Base-by-base conservation (phyloP, 2,797 vertebrate genomes). In the Melanotaenia boesemani region DNA sequence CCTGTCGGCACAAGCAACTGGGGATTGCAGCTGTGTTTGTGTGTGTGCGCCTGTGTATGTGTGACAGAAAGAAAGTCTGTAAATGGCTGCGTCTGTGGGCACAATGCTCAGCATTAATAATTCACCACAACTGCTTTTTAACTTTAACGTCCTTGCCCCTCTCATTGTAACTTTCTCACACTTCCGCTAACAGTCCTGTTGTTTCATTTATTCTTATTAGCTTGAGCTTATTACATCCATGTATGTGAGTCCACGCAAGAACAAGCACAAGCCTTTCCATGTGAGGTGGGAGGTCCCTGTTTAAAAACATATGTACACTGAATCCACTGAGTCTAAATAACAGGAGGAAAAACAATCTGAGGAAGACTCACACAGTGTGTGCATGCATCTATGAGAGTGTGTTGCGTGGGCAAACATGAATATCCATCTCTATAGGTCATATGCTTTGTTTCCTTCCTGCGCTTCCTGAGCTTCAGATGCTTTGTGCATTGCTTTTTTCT, bases 1-100 rank as follows among this genome's bases (percentile, higher is more conserved):
- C 94, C 92, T 91, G 91, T 91, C 88, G 89, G 83, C 82, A 86
- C 78, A 85, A 92, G 91, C 91, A 94, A 92, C 89, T 93, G 92
- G 89, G 88, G 79, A 88, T 73, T 90, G 93, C 93, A 93, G 93
- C 92, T 93, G 92, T 91, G 91, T 85, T 70, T 75, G 72, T 74
- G 78, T 75, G 69, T 84, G 84, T 50, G 67, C 20, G 71, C 58
- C 48, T 72, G 61, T 41, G 70, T 77, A 76, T 55, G 61, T 62
- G 58, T 4, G 62, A 22, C 77, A 73, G 80, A 75, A 67, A 62
- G 65, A 77, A 57, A 74, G 67, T 69, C 67, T 89, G 72, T 88
- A 79, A 72, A 67, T 79, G 72, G 62, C 77, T 72, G 77, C 80
- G 83, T 86, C 78, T 88, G 73, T 82, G 74, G 81, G 84, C 89